Conservation (phyloP, 2,888 invertebrate genomes). For the Tethea ocularis region DNA sequence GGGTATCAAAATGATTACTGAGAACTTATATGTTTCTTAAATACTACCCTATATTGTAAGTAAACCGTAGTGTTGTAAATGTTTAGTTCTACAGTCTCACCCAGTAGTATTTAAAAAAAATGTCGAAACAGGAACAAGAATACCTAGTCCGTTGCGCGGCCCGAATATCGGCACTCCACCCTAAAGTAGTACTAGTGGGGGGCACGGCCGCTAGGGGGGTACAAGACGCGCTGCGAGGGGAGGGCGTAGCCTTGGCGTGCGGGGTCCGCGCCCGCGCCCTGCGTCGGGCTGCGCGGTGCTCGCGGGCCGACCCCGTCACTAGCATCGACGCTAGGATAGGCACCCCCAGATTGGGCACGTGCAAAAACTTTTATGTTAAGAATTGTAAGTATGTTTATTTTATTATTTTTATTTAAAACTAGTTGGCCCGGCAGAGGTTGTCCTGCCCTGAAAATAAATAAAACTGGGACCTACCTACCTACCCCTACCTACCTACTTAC, state of each 20-base stretch:
- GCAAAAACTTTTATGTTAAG: slow-evolving; percentile 91
- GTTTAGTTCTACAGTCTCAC: too few relatives aligned
- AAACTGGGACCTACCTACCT: too few relatives aligned
- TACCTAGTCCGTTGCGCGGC: slow-evolving; percentile 93
- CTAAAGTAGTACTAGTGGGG: slow-evolving; percentile 95
- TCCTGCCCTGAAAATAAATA: too few relatives aligned
- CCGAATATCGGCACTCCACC: slow-evolving; percentile 91
- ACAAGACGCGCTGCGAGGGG: slow-evolving; percentile 91
- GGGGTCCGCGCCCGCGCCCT: slow-evolving; percentile 87
- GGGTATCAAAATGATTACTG: too few relatives aligned
- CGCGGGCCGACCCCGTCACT: slow-evolving; percentile 92
- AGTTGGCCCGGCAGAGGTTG: too few relatives aligned
- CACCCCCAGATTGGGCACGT: slow-evolving; percentile 91
- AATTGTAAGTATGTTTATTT: slow-evolving; percentile 55
- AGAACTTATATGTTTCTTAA: too few relatives aligned
- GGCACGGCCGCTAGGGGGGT: slow-evolving; percentile 94
- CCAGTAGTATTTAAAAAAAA: too few relatives aligned
- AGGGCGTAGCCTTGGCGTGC: slow-evolving; percentile 91
- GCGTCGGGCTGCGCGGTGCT: slow-evolving; percentile 88
- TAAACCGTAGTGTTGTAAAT: too few relatives aligned
- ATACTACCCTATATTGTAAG: too few relatives aligned
- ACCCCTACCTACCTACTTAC: too few relatives aligned
- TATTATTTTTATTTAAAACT: too few relatives aligned
- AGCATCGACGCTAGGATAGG: slow-evolving; percentile 95
- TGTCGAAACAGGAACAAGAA: slow-evolving; percentile 88